Conservation (phyloP, 2,888 invertebrate species). For the Mechanitis mazaeus region DNA sequence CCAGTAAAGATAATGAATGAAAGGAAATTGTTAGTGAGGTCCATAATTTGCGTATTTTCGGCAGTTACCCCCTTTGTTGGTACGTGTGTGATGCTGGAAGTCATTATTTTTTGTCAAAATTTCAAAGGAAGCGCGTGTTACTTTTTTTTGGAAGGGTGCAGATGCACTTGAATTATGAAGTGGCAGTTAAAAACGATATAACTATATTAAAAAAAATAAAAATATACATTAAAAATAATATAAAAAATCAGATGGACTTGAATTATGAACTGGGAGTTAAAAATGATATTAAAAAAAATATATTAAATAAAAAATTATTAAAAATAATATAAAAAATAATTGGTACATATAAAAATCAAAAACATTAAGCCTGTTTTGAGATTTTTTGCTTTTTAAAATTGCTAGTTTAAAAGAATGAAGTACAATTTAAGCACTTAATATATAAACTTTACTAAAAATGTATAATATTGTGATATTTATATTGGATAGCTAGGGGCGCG, state of each 20-base stretch:
- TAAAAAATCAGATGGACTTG: no score
- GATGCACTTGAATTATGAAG: constrained; percentile 28
- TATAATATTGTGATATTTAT: constrained; percentile 8
- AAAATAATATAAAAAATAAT: no score
- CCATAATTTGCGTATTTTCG: constrained; percentile 61
- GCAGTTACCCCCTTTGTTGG: constrained; percentile 57
- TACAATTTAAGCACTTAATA: neutral
- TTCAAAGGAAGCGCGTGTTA: constrained; percentile 56
- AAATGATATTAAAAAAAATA: no score
- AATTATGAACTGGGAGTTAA: no score
- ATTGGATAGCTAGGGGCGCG: constrained; percentile 35
- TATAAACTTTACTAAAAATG: neutral
- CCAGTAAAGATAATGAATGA: constrained; percentile 45
- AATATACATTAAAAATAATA: no score
- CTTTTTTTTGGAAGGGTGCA: constrained; percentile 36
- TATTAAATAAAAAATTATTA: no score
- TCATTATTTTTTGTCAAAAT: constrained; percentile 60
- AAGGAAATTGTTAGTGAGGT: constrained; percentile 64
- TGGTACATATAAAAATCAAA: no score
- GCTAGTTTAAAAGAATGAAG: no score
- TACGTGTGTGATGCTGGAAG: constrained; percentile 58
- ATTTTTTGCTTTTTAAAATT: no score
- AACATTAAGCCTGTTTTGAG: no score
- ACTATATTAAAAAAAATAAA: no score
- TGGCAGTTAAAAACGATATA: constrained; percentile 10